These are phyloP conservation scores for Vicugna pacos DNA, from an alignment of 2,113 vertebrate genomes.

Conservation along the genomic window DNA sequence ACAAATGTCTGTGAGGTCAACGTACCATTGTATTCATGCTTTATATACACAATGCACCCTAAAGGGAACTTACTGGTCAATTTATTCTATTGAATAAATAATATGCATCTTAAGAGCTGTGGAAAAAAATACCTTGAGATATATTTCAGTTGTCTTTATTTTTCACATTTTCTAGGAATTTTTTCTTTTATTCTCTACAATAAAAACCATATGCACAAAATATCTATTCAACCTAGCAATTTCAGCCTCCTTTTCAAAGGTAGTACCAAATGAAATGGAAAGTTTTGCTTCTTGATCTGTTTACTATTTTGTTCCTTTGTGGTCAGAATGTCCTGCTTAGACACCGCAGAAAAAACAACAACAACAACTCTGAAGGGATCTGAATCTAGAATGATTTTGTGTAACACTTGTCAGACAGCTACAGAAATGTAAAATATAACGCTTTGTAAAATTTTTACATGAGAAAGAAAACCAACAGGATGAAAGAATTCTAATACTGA, in stretches of 20 bases:
- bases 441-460: not conserved
- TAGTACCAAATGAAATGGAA: not conserved
- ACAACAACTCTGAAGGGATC: not conserved
- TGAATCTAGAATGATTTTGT: not conserved
- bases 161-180: conserved; percentile 41
- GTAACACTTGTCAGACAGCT: not conserved
- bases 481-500: not conserved
- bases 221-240: conserved; percentile 5
- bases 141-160: not conserved
- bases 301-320: not conserved
- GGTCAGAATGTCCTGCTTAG: not conserved
- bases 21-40: not conserved
- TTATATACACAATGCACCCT: conserved; percentile 17
- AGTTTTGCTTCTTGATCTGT: not conserved
- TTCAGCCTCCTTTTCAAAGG: not conserved
- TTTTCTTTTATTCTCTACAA: not conserved
- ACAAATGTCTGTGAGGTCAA: not conserved
- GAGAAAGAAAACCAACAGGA: conserved; percentile 2
- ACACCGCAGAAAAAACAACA: not conserved
- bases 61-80: not conserved
- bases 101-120: conserved; percentile 26
- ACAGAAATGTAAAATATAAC: not conserved
- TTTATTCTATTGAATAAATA: not conserved
- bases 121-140: conserved; percentile 13
- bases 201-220: not conserved